Evolutionary conservation across 1,140 invertebrate genomes (phyloP), one percentile per base, ranked within the genome.

Genomic region (Psix sp.): DNA sequence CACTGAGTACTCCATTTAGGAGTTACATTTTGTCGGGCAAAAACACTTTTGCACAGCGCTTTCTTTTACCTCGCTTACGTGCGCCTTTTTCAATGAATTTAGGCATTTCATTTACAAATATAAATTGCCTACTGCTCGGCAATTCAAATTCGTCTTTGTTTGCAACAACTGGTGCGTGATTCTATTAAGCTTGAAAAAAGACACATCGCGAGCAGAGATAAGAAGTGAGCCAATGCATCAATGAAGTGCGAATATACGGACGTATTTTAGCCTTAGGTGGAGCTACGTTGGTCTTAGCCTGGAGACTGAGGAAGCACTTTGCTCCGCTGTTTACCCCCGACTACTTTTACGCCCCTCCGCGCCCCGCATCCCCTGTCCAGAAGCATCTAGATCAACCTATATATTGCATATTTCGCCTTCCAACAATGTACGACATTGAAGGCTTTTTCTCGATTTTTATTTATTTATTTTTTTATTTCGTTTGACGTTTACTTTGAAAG

Each of bases 231-330:
- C 17, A 9, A 18, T 39, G 48, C 48, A 38, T 49, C 21, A 35
- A 17, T 20, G 38, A 17, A 31, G 11, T 20, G 35, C 21, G 66
- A 46, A 43, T 15, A 24, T 11, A 65, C 43, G 46, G 45, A 54
- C 56, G 71, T 79, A 48, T 81, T 80, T 81, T 76, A 82, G 77
- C 60, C 74, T 79, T 74, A 60, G 74, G 26, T 66, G 21, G 46
- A 31, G 36, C 29, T 62, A 74, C 51, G 73, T 63, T 43, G 68
- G 67, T 77, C 76, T 73, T 68, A 33, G 57, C 49, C 59, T 59
- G 46, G 70, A 74, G 72, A 76, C 80, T 83, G 76, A 74, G 76
- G 62, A 77, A 77, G 78, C 80, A 80, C 80, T 84, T 84, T 82
- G 79, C 79, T 77, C 71, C 66, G 54, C 62, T 67, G 77, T 81